A percentile compares a stretch with the other conserved stretches of the same genome.
These are phyloP conservation scores for Machaerirhynchus nigripectus DNA, from an alignment of 2,113 vertebrate species.

Conservation along the genomic window DNA sequence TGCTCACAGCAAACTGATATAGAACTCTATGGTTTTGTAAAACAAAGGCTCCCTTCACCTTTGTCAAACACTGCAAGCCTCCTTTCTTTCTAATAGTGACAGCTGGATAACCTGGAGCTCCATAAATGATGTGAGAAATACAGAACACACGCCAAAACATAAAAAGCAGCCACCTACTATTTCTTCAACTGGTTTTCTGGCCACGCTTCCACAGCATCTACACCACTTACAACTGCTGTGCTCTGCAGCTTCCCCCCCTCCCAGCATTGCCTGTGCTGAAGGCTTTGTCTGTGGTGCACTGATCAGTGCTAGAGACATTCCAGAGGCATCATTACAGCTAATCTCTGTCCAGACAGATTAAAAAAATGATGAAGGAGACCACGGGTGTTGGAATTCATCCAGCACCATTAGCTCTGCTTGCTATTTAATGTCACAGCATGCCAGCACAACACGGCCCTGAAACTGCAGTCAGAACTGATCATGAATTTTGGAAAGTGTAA, in stretches of 20 bases:
- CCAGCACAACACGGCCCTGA: not conserved
- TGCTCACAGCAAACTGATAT: not conserved
- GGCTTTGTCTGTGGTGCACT: not conserved
- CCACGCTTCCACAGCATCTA: not conserved
- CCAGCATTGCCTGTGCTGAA: not conserved
- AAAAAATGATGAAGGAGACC: conserved; percentile 23
- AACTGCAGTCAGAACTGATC: not conserved
- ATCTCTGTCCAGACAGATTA: conserved; percentile 54
- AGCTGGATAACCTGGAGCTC: not conserved
- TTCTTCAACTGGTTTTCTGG: not conserved
- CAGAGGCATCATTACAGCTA: conserved; percentile 45
- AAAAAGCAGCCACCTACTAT: not conserved
- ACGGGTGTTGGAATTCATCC: not conserved
- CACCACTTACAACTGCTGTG: not conserved
- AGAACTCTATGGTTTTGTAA: not conserved
- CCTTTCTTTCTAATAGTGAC: not conserved
- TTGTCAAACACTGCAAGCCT: not conserved
- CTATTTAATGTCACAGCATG: not conserved
- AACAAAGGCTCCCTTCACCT: not conserved
- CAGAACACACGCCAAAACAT: not conserved
- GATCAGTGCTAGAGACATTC: conserved; percentile 22
- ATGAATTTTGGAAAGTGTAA: not conserved
- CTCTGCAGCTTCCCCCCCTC: not conserved
- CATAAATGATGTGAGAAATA: not conserved
- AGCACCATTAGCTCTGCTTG: not conserved